A percentile compares a stretch with the other conserved stretches of the same genome.
phyloP scores from a whole-genome alignment of 2,888 invertebrate genomes.

The Danaus chrysippus region DNA sequence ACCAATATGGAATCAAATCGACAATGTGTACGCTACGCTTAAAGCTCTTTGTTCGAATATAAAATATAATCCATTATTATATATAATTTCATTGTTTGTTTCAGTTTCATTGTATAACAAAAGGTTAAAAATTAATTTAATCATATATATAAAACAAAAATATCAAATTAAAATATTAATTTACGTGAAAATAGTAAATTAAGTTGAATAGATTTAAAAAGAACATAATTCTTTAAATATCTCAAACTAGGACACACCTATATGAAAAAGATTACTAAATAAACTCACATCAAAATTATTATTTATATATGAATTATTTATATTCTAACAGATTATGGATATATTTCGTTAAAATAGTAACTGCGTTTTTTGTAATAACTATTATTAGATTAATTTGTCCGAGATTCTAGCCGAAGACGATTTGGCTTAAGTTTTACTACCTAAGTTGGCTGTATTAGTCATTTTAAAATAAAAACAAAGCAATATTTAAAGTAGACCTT shows the following conservation, averaged over 20 bases:
- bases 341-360: background rate
- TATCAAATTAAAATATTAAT: background rate
- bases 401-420: background rate
- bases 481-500: background rate
- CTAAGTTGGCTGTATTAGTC: too few relatives aligned
- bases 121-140: background rate
- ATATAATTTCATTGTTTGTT: constrained; percentile 1
- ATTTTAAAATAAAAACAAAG: too few relatives aligned
- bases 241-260: background rate
- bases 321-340: background rate
- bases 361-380: background rate
- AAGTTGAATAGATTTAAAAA: background rate
- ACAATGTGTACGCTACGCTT: constrained; percentile 11
- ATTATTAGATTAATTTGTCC: too few relatives aligned
- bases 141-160: background rate
- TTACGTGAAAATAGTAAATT: background rate
- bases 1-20: constrained; percentile 6
- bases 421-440: background rate
- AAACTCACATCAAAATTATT: background rate
- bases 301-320: background rate
- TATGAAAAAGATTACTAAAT: background rate
- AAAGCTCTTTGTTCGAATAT: constrained; percentile 17
- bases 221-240: background rate
- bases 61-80: constrained; percentile 2
- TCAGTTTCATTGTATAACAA: background rate